phyloP scores from a whole-genome alignment of 2,888 invertebrate genomes.

The Agriopis leucophaearia region DNA sequence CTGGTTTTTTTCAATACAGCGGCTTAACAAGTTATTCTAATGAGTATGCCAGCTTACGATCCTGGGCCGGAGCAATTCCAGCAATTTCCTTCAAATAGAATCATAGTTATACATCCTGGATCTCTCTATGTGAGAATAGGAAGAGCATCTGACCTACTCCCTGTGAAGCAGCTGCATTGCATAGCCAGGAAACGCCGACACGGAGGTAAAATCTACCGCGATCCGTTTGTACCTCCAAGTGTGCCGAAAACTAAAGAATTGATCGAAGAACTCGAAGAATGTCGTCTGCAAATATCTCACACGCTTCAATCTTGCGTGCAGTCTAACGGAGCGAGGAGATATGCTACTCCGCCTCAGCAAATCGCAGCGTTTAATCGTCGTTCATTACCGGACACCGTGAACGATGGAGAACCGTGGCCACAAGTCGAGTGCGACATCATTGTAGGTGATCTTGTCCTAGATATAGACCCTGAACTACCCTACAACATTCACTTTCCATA shows the following conservation, averaged over 20 bases:
- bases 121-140: conserved; percentile 96
- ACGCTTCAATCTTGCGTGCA: conserved; percentile 95
- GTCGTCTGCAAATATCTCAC: conserved; percentile 93
- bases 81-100: conserved; percentile 92
- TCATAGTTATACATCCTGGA: conserved; percentile 98
- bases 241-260: conserved; percentile 89
- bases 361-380: conserved; percentile 95
- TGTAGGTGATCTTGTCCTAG: conserved; percentile 92
- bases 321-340: conserved; percentile 92
- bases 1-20: neutral
- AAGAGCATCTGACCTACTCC: conserved; percentile 95
- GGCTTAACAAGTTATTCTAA: conserved; percentile 42
- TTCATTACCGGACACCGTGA: conserved; percentile 89
- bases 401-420: conserved; percentile 87
- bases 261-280: conserved; percentile 93
- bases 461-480: conserved; percentile 88
- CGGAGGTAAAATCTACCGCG: conserved; percentile 86
- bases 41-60: conserved; percentile 75
- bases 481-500: conserved; percentile 97
- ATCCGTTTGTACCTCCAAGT: conserved; percentile 89
- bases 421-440: conserved; percentile 88
- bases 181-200: conserved; percentile 90
- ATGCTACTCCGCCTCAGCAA: conserved; percentile 96
- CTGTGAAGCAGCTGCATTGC: conserved; percentile 94
- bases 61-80: conserved; percentile 80